Conservation (phyloP, 2,113 vertebrate species). For the Parotia lawesii region DNA sequence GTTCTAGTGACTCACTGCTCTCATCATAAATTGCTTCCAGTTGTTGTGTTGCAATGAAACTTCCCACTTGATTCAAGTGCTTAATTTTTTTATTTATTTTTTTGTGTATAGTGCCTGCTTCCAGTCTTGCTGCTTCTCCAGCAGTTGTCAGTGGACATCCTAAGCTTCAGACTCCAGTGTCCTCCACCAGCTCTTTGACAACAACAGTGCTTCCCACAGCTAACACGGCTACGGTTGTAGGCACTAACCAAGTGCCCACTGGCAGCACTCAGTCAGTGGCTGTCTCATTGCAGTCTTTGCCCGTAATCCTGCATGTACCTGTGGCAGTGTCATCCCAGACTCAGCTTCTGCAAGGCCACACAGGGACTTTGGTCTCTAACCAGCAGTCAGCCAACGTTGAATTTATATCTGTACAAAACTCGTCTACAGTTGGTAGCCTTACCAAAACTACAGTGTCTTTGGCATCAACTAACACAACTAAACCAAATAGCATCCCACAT, state of each 20-base stretch:
- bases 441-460: conserved; percentile 75
- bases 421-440: conserved; percentile 72
- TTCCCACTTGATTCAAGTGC: not conserved
- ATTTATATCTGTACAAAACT: conserved; percentile 80
- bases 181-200: conserved; percentile 70
- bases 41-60: not conserved
- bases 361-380: conserved; percentile 78
- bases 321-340: conserved; percentile 81
- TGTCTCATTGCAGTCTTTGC: conserved; percentile 78
- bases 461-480: conserved; percentile 69
- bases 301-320: conserved; percentile 80
- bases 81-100: not conserved
- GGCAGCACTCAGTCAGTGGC: conserved; percentile 75
- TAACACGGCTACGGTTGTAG: conserved; percentile 73
- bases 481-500: conserved; percentile 71
- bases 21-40: not conserved
- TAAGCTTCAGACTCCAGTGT: conserved; percentile 70
- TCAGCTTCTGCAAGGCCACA: conserved; percentile 77
- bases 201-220: conserved; percentile 75
- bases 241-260: conserved; percentile 71
- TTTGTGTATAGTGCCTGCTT: conserved; percentile 58
- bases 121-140: conserved; percentile 64
- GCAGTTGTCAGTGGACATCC: conserved; percentile 65
- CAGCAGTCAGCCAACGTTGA: conserved; percentile 77
- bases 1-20: not conserved